These are phyloP conservation scores for Tricholauxania praeusta DNA, from an alignment of 2,888 invertebrate genomes.

Conservation along the genomic window DNA sequence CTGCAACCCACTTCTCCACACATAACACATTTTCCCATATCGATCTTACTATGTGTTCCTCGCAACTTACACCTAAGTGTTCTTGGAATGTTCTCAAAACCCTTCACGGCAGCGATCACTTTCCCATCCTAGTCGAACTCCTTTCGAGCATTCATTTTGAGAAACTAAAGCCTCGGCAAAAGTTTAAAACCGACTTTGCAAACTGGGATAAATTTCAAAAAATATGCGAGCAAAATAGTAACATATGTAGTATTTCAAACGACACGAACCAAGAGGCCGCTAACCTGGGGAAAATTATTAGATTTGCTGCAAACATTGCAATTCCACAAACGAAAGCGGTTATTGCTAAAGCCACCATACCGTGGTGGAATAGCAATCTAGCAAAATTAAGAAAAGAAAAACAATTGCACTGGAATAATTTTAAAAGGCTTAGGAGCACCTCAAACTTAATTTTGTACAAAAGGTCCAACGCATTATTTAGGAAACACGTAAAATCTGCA, in stretches of 20 bases:
- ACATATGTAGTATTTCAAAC: not conserved
- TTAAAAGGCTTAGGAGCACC: not conserved
- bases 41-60: not conserved
- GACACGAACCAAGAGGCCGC: constrained; percentile 1
- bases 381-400: constrained; percentile 6
- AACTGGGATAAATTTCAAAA: not conserved
- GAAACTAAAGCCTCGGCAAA: no score
- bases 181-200: not conserved
- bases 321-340: constrained; percentile 7
- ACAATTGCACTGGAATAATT: not conserved
- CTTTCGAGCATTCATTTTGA: not conserved
- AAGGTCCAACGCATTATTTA: constrained; percentile 29
- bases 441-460: constrained; percentile 30
- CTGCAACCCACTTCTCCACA: not conserved
- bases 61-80: not conserved
- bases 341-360: constrained; percentile 4
- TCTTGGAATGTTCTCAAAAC: not conserved
- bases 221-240: not conserved
- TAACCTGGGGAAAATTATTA: not conserved
- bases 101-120: not conserved
- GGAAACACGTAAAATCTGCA: constrained; percentile 26
- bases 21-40: not conserved
- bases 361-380: constrained; percentile 8
- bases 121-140: not conserved
- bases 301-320: not conserved